Base-by-base conservation (phyloP, 1,140 invertebrate genomes). In the Ceratosolen solmsi region DNA sequence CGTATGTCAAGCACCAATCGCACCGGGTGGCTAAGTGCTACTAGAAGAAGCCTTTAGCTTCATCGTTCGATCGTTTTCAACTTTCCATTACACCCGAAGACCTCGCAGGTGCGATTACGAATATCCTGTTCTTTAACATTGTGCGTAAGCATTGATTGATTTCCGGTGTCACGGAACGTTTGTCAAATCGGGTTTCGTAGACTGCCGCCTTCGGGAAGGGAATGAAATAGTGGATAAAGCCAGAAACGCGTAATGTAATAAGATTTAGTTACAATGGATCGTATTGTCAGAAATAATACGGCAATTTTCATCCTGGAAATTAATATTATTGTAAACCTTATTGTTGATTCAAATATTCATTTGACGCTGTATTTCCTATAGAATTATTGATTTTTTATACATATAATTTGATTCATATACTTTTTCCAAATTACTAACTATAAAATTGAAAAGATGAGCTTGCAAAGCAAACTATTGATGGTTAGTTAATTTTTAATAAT, bases 1-100 rank as follows among this genome's bases (percentile, higher is more conserved):
- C n/a, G n/a, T n/a, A n/a, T n/a, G n/a, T n/a, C n/a, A n/a, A n/a
- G n/a, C n/a, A 46, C 46, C 46, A 33, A 1, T 68, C 75, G 77
- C 88, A 85, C 83, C 84, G 65, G 87, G 88, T 83, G 88, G 86
- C 83, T 89, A 85, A 89, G 88, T 89, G 88, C 83, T 89, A 89
- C 85, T 82, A 85, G 84, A 85, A 79, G 87, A 88, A 86, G 83
- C 87, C 86, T 88, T 88, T 89, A 85, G 68, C 56, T 49, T 65
- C 36, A 41, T n/a, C n/a, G 81, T 65, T 84, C 80, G 63, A 70
- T 84, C 79, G 33, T 65, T 82, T 78, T 82, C 74, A 63, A 85
- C 74, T 83, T 82, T 80, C 83, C 79, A 74, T 82, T 82, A 78
- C n/a, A n/a, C 36, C 63, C 63, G 63, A 68, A 38, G 33, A 33